phyloP scores from a whole-genome alignment of 2,113 vertebrate genomes.

The Pelvicachromis taeniatus region DNA sequence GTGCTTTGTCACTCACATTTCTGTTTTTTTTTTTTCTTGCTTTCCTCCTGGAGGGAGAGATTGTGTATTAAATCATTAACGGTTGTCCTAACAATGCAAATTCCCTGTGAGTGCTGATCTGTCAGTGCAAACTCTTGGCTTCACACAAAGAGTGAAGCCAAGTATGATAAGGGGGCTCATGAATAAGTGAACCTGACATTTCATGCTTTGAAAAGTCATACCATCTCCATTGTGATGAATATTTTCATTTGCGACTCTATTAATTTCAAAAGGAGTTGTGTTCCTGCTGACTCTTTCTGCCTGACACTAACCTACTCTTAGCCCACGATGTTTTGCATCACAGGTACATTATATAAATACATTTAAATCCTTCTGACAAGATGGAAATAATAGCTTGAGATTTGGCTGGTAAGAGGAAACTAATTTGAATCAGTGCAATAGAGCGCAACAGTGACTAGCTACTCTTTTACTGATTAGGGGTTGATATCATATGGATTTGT shows the following conservation, averaged over 20 bases:
- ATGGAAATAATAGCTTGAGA: neutral
- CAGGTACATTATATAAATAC: neutral
- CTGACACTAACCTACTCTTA: neutral
- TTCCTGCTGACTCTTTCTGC: neutral
- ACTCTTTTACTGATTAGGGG: neutral
- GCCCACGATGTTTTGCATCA: neutral
- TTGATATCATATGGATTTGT: neutral
- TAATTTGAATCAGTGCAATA: neutral
- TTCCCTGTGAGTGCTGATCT: neutral
- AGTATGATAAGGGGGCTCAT: neutral
- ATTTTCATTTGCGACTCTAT: neutral
- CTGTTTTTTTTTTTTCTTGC: neutral
- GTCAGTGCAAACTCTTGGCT: neutral
- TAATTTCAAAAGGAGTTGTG: neutral
- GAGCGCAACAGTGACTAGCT: neutral
- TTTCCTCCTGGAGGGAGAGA: neutral
- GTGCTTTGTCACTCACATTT: neutral
- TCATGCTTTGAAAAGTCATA: neutral
- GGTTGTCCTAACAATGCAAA: slow-evolving; percentile 27
- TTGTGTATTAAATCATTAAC: slow-evolving; percentile 36
- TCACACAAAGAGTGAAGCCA: neutral
- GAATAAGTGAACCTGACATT: slow-evolving; percentile 16
- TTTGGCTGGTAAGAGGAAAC: neutral
- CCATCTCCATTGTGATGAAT: neutral
- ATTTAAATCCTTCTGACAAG: neutral